A percentile compares a stretch with the other conserved stretches of the same genome.
These are phyloP conservation scores for Drepana falcataria DNA, from an alignment of 2,888 invertebrate genomes.

Conservation along the genomic window DNA sequence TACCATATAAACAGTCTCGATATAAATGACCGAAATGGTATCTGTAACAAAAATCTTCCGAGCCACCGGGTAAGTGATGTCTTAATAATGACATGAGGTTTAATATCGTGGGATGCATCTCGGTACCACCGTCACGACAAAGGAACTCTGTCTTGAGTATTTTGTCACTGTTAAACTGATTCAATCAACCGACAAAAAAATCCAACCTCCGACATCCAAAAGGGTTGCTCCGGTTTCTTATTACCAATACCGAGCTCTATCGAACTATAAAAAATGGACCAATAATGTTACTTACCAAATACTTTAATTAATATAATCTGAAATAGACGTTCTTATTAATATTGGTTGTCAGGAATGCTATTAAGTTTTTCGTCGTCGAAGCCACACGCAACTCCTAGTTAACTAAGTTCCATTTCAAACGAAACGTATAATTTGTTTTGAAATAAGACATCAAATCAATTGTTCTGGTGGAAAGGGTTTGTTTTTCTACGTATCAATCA, in stretches of 20 bases:
- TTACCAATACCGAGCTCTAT: constrained; percentile 45
- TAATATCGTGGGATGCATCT: constrained; percentile 72
- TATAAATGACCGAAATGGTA: constrained; percentile 65
- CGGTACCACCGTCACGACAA: constrained; percentile 58
- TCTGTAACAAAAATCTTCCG: constrained; percentile 53
- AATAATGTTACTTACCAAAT: constrained; percentile 29
- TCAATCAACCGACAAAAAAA: constrained; percentile 64
- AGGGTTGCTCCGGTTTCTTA: constrained; percentile 62
- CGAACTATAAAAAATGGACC: constrained; percentile 48
- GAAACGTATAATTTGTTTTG: constrained; percentile 57
- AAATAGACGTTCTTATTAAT: constrained; percentile 48
- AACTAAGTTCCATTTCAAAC: constrained; percentile 31
- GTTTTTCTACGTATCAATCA: constrained; percentile 57
- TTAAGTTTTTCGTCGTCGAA: constrained; percentile 31
- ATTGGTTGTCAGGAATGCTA: constrained; percentile 50
- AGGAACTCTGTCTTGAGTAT: constrained; percentile 64
- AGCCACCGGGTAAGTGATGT: constrained; percentile 77
- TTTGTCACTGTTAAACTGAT: constrained; percentile 77
- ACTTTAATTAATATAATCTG: constrained; percentile 54
- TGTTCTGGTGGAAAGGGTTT: constrained; percentile 55
- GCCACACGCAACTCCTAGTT: constrained; percentile 51
- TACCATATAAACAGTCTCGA: constrained; percentile 44
- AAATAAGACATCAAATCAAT: constrained; percentile 66
- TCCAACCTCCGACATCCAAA: constrained; percentile 35
- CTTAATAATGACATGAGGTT: constrained; percentile 74